Base-by-base conservation (phyloP, 2,797 vertebrate species). In the Pteronotus mesoamericanus region DNA sequence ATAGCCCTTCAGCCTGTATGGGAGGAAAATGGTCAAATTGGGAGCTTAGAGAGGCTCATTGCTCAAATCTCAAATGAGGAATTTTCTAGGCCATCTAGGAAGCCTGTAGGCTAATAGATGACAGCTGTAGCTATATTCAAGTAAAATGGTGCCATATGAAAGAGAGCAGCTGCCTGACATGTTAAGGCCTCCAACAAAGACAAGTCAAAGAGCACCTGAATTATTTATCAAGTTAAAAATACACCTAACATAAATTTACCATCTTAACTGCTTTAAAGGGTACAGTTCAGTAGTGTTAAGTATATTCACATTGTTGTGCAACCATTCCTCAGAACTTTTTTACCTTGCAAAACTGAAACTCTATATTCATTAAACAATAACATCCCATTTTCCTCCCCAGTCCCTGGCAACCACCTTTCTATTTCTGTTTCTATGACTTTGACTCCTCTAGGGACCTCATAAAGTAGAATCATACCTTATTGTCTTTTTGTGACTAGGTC, bases 1-100 rank as follows among this genome's bases (percentile, higher is more conserved):
- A 86, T 44, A 97, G 95, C 95, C 91, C 94, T 97, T 86, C 96
- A 96, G 86, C 93, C 85, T 78, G 32, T 86, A 61, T 59, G 29
- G 46, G 66, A 92, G 79, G 89, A 78, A 93, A 95, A 59, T 10
- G 83, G 93, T 96, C 9, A 14, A 91, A 95, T 32, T 83, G 42
- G 53, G 68, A 97, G 37, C 86, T 97, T 59, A n/a, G 57, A 84
- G 46, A 84, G 15, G 7, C 72, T 37, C 6, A 18, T 64, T 68
- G 68, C 39, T 82, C 0, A 0, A 78, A 51, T 93, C 84, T 48
- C 75, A 86, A 18, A 61, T 66, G 12, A 66, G 72, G 42, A 42
- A 48, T 84, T 53, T 79, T 84, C 46, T 66, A 53, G 66, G 29
- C 10, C 7, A 22, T 7, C 11, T 1, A 32, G 53, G 51, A 91